These are phyloP conservation scores for Erannis defoliaria DNA, from an alignment of 2,888 invertebrate genomes.

Conservation along the genomic window DNA sequence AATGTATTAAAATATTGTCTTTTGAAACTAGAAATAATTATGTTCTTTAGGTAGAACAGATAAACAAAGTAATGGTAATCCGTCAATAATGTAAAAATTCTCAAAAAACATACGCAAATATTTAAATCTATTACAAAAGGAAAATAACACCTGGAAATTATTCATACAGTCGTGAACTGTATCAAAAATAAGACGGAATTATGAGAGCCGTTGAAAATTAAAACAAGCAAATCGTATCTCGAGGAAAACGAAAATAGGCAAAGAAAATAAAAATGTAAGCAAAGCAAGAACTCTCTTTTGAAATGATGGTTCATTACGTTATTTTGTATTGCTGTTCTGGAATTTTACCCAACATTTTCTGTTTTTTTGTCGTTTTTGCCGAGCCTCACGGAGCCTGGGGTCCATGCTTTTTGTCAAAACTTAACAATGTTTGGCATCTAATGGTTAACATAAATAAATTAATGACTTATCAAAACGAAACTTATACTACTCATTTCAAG, in stretches of 20 bases:
- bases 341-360: background rate
- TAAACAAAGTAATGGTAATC: background rate
- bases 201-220: constrained; percentile 45
- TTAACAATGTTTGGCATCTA: too few species aligned
- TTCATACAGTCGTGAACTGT: constrained; percentile 42
- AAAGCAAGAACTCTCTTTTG: background rate
- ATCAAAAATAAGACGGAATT: constrained; percentile 45
- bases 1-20: too few species aligned
- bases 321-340: background rate
- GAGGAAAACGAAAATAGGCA: constrained; percentile 35
- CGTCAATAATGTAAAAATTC: background rate
- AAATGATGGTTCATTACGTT: constrained; percentile 13
- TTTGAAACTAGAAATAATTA: too few species aligned
- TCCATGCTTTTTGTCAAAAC: too few species aligned
- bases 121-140: constrained; percentile 12
- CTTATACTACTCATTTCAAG: too few species aligned
- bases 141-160: constrained; percentile 33
- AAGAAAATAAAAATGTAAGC: constrained; percentile 28
- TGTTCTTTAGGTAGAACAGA: too few species aligned
- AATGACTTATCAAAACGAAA: too few species aligned
- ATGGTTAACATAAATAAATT: too few species aligned
- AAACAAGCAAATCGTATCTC: constrained; percentile 44
- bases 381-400: too few species aligned
- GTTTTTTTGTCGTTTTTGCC: too few species aligned
- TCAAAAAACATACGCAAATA: background rate